Conservation (phyloP, 2,888 invertebrate species). For the Spodoptera littoralis region DNA sequence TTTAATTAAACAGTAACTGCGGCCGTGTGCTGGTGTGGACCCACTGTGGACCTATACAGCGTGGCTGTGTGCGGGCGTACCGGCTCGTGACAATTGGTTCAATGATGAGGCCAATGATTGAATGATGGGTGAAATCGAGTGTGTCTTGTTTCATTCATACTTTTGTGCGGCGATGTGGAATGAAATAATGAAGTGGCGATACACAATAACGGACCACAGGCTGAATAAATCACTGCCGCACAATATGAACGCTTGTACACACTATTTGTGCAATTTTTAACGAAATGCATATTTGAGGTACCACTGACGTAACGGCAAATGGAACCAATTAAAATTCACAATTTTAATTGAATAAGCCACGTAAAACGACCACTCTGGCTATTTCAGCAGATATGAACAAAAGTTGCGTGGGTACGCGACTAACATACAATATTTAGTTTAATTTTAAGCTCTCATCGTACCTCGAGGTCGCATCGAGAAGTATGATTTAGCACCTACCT, state of each 20-base stretch:
- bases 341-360: slow-evolving; percentile 15
- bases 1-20: slow-evolving; percentile 39
- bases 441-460: no score
- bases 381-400: no score
- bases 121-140: slow-evolving; percentile 26
- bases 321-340: slow-evolving; percentile 22
- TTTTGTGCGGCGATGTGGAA: slow-evolving; percentile 23
- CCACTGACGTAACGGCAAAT: slow-evolving; percentile 12
- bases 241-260: neutral
- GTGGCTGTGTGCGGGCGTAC: neutral
- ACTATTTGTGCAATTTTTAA: slow-evolving; percentile 8
- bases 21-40: slow-evolving; percentile 31
- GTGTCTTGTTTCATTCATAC: slow-evolving; percentile 20
- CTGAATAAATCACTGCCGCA: slow-evolving; percentile 19
- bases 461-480: no score
- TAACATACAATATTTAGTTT: no score
- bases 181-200: slow-evolving; percentile 27
- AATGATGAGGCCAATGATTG: slow-evolving; percentile 10
- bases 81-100: slow-evolving; percentile 8
- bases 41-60: slow-evolving; percentile 2
- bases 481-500: no score
- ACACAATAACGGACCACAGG: neutral
- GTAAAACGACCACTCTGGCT: no score
- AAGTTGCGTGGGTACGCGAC: no score
- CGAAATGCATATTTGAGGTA: slow-evolving; percentile 22